Conservation (phyloP, 30 jellyfish, hydroid and myxozoan genomes). For the Mastigias papua region DNA sequence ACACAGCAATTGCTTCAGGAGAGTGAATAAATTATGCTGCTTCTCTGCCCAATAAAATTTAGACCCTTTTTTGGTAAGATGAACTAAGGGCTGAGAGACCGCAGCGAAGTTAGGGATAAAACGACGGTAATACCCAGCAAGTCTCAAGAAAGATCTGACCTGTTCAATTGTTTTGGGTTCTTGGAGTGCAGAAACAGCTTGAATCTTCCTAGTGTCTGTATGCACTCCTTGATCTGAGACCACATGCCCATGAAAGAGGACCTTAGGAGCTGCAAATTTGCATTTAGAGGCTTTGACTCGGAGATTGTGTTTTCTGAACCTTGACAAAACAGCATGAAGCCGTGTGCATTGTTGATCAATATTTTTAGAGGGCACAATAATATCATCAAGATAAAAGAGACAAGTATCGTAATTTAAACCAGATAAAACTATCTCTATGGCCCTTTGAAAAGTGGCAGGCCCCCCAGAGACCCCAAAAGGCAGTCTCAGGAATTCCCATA, state of each 20-base stretch:
- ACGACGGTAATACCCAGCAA: slow-evolving; percentile 45
- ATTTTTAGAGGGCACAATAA: slow-evolving; percentile 23
- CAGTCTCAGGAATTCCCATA: slow-evolving; percentile 37
- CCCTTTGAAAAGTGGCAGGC: too few relatives aligned
- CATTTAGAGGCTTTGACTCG: slow-evolving; percentile 41
- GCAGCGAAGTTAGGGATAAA: slow-evolving; percentile 46
- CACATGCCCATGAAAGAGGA: slow-evolving; percentile 44
- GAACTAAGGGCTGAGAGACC: slow-evolving; percentile 24
- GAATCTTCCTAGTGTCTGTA: slow-evolving; percentile 20
- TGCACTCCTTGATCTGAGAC: slow-evolving; percentile 22
- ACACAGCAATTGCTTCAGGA: too few relatives aligned
- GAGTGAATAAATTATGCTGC: too few relatives aligned
- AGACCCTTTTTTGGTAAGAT: slow-evolving; percentile 35
- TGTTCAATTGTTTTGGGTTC: slow-evolving; percentile 29
- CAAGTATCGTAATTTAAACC: slow-evolving; percentile 31
- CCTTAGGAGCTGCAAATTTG: slow-evolving; percentile 32
- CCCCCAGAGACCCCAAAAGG: slow-evolving; percentile 74
- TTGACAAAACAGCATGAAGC: slow-evolving; percentile 9
- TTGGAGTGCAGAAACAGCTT: slow-evolving; percentile 35
- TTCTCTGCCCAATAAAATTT: too few relatives aligned
- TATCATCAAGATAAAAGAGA: slow-evolving; percentile 64
- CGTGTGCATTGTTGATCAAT: slow-evolving; percentile 28
- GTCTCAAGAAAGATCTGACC: slow-evolving; percentile 26
- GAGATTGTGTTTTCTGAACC: slow-evolving; percentile 21
- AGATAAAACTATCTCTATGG: slow-evolving; percentile 42